phyloP scores from a whole-genome alignment of 2,797 vertebrate species.

The Cynopterus sphinx region DNA sequence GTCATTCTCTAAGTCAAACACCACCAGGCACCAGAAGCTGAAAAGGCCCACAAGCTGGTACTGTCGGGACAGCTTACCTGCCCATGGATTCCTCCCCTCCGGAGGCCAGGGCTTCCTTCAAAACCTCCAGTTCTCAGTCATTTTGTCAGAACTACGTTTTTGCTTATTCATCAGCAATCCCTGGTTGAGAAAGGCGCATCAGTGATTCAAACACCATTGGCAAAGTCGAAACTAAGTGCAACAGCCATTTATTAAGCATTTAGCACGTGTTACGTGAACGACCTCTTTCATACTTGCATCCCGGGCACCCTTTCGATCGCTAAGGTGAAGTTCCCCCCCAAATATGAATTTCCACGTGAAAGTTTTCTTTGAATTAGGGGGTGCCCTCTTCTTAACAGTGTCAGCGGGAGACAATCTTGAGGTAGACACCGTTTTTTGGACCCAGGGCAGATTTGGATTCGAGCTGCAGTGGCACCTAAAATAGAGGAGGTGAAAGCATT shows the following conservation, averaged over 20 bases:
- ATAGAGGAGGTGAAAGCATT: neutral
- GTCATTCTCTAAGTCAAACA: neutral
- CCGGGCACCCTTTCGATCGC: neutral
- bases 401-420: conserved; percentile 87
- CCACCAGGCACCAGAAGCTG: neutral
- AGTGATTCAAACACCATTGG: neutral
- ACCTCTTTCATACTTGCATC: neutral
- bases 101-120: neutral
- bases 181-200: neutral
- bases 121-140: neutral
- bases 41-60: neutral
- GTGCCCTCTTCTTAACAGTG: neutral
- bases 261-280: neutral
- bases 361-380: neutral
- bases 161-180: neutral
- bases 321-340: neutral
- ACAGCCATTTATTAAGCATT: conserved; percentile 50
- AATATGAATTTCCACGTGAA: neutral
- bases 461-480: conserved; percentile 93
- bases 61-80: neutral
- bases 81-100: neutral
- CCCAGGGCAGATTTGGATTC: conserved; percentile 91
- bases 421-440: conserved; percentile 91
- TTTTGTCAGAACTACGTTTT: conserved; percentile 2
- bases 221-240: neutral